These are phyloP conservation scores for Hedychridium roseum DNA, from an alignment of 2,888 invertebrate genomes.

Conservation along the genomic window DNA sequence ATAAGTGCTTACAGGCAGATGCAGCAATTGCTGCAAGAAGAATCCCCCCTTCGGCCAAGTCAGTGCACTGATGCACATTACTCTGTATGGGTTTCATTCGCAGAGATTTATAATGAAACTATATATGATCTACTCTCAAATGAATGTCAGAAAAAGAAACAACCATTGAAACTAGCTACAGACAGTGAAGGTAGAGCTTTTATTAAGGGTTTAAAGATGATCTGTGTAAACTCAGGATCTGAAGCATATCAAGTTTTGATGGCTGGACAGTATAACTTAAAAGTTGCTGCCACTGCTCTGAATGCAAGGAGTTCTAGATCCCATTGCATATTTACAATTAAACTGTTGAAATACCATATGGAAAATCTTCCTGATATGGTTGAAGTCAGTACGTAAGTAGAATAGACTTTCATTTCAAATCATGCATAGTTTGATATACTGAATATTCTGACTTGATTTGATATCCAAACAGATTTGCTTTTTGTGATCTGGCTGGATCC, in stretches of 20 bases:
- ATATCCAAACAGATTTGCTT: constrained; percentile 65
- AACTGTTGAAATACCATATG: constrained; percentile 72
- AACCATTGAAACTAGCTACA: constrained; percentile 50
- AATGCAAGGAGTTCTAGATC: constrained; percentile 89
- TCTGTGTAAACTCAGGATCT: constrained; percentile 75
- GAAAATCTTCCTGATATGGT: constrained; percentile 49
- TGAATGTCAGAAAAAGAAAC: constrained; percentile 50
- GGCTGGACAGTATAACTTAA: constrained; percentile 81
- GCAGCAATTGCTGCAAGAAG: constrained; percentile 53
- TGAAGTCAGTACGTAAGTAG: constrained; percentile 53
- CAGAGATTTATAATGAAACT: constrained; percentile 91
- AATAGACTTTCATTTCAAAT: constrained; percentile 1
- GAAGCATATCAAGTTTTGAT: constrained; percentile 87
- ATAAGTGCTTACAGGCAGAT: constrained; percentile 52
- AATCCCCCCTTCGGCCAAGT: constrained; percentile 42
- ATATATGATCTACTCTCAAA: constrained; percentile 81
- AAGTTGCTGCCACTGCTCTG: constrained; percentile 83
- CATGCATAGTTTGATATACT: neutral
- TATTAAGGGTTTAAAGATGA: constrained; percentile 63
- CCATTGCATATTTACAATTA: constrained; percentile 90
- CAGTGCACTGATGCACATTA: constrained; percentile 44
- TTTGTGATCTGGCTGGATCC: constrained; percentile 94
- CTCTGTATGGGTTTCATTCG: constrained; percentile 85
- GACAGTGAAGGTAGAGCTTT: constrained; percentile 51
- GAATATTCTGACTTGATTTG: neutral